Base-by-base conservation (phyloP, 2,113 vertebrate species). In the Chloropsis hardwickii region DNA sequence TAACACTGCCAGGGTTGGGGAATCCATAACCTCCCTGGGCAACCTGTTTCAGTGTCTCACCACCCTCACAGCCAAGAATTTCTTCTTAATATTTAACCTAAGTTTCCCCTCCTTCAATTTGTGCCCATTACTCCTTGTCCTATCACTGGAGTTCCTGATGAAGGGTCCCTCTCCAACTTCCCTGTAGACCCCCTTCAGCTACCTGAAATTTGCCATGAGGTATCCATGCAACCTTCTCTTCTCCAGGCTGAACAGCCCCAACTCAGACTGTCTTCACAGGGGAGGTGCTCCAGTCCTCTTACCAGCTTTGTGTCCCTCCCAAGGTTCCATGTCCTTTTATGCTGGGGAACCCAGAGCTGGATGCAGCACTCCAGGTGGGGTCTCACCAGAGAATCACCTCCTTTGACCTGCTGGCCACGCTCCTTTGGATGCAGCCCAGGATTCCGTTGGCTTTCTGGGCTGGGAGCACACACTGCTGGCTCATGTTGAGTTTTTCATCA, bases 381-480 rank as follows among this genome's bases (percentile, higher is more conserved):
- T 40, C 21, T 78, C 40, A 79, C n/a, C 39, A 44, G 22, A 44
- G 13, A 65, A 28, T 72, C 33, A 3, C 27, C 31, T 50, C 37
- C 44, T 28, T 24, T 25, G 27, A 2, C 33, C 35, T 73, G 42
- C 58, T 44, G 51, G 27, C 44, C 11, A 1, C 2, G 0, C 17
- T 31, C 6, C 66, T 57, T 42, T 72, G 22, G 58, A 10, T 50
- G 12, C 22, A 37, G 74, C 35, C 29, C 29, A 35, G 48, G 40
- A 2, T 23, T n/a, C 31, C 16, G 16, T 31, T 79, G 56, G 65
- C 15, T 29, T 11, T 79, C 48, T 40, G 56, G 56, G n/a, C 85
- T 79, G 40, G 16, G 24, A 54, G 24, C 2, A 0, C 62, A 33
- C 33, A 10, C 44, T 60, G 54, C 64, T 1, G 2, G 54, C 24